Conservation (phyloP, 1,140 invertebrate species). For the Lordiphosa mommai region DNA sequence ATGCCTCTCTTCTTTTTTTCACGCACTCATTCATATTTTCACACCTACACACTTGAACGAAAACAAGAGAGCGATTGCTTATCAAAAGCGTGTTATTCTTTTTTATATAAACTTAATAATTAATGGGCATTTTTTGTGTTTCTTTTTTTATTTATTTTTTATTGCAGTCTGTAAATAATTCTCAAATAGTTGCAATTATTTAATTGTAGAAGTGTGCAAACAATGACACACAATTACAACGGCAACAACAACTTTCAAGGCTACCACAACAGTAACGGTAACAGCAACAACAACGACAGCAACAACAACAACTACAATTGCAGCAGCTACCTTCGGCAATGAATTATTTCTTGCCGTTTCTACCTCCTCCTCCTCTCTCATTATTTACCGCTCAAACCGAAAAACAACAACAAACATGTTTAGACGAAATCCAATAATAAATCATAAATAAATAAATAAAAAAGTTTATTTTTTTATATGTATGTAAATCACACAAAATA, state of each 20-base stretch:
- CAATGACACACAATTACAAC: conserved; percentile 57
- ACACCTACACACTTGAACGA: neutral
- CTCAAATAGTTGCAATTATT: conserved; percentile 44
- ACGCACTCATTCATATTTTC: conserved; percentile 7
- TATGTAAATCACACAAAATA: conserved; percentile 30
- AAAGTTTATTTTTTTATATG: conserved; percentile 30
- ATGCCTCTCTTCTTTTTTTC: no score
- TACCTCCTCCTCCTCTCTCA: conserved; percentile 18
- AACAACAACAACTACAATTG: conserved; percentile 22
- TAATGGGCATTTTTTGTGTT: neutral
- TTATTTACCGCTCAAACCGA: neutral
- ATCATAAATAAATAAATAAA: conserved; percentile 40
- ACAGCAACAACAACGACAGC: conserved; percentile 13
- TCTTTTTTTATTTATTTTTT: conserved; percentile 26
- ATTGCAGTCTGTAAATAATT: conserved; percentile 47
- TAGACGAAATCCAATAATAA: conserved; percentile 32
- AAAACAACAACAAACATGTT: conserved; percentile 12
- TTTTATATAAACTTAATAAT: conserved; percentile 5
- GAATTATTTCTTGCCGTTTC: conserved; percentile 34
- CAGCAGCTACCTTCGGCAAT: conserved; percentile 52
- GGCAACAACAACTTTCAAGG: conserved; percentile 33
- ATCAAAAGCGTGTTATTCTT: neutral
- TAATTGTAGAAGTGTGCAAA: conserved; percentile 43
- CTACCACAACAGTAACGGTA: conserved; percentile 19
- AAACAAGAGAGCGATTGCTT: neutral